Evolutionary conservation across 2,888 invertebrate genomes (phyloP).

Genomic region (Drosophila hamatofila): DNA sequence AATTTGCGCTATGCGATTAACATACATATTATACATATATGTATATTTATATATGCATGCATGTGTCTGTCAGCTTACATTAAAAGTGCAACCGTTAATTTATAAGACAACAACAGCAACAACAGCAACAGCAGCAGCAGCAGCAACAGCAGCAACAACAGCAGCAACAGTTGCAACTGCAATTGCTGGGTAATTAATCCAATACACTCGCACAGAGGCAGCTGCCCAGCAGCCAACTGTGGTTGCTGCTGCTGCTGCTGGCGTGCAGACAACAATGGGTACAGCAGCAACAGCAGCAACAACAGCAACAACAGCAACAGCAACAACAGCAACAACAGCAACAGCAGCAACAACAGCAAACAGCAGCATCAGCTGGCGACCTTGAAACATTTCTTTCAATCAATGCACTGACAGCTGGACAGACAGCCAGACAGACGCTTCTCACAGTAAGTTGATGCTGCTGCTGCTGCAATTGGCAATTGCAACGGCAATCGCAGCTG

Average conservation of each 20-base stretch:
- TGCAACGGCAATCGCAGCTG: constrained; percentile 38
- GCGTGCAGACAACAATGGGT: constrained; percentile 34
- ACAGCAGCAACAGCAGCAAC: constrained; percentile 16
- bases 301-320: constrained; percentile 27
- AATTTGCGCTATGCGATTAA: constrained; percentile 68
- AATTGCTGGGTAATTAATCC: constrained; percentile 69
- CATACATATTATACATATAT: constrained; percentile 43
- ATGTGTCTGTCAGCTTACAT: constrained; percentile 68
- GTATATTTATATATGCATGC: constrained; percentile 14
- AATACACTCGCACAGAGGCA: constrained; percentile 50
- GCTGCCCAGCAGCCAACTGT: constrained; percentile 30
- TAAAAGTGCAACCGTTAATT: constrained; percentile 76
- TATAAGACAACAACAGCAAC: constrained; percentile 60
- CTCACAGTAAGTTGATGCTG: not conserved
- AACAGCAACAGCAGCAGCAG: constrained; percentile 18
- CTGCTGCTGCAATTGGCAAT: constrained; percentile 15
- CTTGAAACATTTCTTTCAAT: constrained; percentile 72
- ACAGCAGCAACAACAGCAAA: not conserved
- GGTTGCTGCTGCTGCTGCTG: constrained; percentile 16
- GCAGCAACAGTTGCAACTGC: constrained; percentile 43
- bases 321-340: constrained; percentile 17
- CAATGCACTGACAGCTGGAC: constrained; percentile 41
- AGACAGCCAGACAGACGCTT: constrained; percentile 9
- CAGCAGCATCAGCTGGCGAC: constrained; percentile 55
- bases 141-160: constrained; percentile 39